A percentile compares a stretch with the other conserved stretches of the same genome.
phyloP scores from a whole-genome alignment of 2,113 vertebrate genomes.

The Hipposideros armiger region DNA sequence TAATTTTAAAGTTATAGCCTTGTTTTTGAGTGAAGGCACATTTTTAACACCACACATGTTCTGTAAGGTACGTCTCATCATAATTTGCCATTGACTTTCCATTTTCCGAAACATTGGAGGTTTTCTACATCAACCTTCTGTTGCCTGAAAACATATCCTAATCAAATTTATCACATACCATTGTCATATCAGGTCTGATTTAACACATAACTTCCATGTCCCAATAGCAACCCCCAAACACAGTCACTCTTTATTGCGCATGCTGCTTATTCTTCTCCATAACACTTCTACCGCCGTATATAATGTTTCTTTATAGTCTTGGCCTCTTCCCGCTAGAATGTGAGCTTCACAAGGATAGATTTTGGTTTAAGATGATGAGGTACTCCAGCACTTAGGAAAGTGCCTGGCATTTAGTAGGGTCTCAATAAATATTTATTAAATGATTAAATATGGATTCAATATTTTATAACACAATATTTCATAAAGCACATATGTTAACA shows the following conservation, averaged over 20 bases:
- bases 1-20: slow-evolving; percentile 29
- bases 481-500: background rate
- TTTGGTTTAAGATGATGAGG: background rate
- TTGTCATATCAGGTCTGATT: background rate
- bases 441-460: background rate
- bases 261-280: background rate
- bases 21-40: background rate
- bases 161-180: background rate
- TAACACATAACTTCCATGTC: background rate
- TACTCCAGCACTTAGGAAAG: background rate
- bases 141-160: background rate
- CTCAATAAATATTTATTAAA: background rate
- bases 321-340: background rate
- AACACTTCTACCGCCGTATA: background rate
- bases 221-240: background rate
- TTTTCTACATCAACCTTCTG: background rate
- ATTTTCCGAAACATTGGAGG: slow-evolving; percentile 2
- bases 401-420: background rate
- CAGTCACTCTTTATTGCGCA: background rate
- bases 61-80: background rate
- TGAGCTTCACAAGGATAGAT: background rate
- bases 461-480: slow-evolving; percentile 8
- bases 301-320: background rate
- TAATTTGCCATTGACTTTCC: background rate
- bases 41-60: background rate